phyloP scores from a whole-genome alignment of 2,113 vertebrate genomes.

The Albula goreensis region DNA sequence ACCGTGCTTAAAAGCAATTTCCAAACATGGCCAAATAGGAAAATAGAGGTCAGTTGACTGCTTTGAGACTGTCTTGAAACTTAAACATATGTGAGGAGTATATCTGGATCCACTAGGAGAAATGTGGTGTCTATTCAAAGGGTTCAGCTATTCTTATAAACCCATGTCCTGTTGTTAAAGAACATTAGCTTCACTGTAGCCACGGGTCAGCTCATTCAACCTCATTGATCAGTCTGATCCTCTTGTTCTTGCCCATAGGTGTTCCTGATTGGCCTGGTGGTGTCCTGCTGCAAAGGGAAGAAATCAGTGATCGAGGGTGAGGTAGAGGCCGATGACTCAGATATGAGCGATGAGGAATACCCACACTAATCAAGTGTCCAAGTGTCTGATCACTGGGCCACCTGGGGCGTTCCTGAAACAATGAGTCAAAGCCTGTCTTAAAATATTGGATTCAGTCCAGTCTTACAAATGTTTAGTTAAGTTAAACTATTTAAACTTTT shows the following conservation, averaged over 20 bases:
- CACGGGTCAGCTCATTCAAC: background rate
- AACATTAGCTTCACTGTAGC: too few species aligned
- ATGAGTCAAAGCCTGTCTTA: background rate
- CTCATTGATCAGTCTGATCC: background rate
- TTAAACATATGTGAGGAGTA: too few species aligned
- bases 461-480: background rate
- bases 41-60: too few species aligned
- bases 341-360: conserved; percentile 89
- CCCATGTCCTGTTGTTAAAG: too few species aligned
- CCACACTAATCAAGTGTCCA: conserved; percentile 54
- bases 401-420: background rate
- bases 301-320: conserved; percentile 95
- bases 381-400: background rate
- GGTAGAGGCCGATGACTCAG: conserved; percentile 91
- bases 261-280: conserved; percentile 87
- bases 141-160: too few species aligned
- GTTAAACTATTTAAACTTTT: background rate
- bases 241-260: conserved; percentile 64
- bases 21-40: too few species aligned
- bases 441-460: background rate
- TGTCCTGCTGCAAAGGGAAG: conserved; percentile 95
- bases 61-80: too few species aligned
- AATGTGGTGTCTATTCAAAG: too few species aligned
- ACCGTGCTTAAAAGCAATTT: too few species aligned
- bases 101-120: too few species aligned